Base-by-base conservation (phyloP, 2,797 vertebrate species). In the Octomys mimax region DNA sequence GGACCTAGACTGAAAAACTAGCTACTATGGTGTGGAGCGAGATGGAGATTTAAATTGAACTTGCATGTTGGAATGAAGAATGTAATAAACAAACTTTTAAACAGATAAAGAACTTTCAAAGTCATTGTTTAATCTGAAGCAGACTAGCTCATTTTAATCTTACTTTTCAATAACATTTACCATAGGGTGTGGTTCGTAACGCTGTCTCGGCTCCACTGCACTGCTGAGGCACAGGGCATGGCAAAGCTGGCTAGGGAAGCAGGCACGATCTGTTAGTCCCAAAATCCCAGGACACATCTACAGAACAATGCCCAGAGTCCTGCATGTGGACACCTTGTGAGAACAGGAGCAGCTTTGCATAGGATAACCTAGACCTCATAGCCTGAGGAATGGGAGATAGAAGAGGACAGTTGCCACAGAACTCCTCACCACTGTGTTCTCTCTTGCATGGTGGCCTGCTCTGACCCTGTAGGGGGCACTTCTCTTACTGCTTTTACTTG, bases 81-180 rank as follows among this genome's bases (percentile, higher is more conserved):
- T 66, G 46, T 68, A 61, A 81, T 52, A 73, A 33, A n/a, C 13
- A 92, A 85, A 10, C 75, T 62, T 70, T 75, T 66, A 71, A 88
- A 89, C 4, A 14, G 10, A 92, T 83, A 66, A 88, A 54, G 39
- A 73, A 2, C 11, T 8, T 83, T 3, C 64, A 91, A 46, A n/a
- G 33, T 92, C 70, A 22, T 78, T 92, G 82, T 9, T 91, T 85
- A 90, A 7, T 57, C 92, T 94, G 12, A 33, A 96, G 26, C 31
- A 39, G 1, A 21, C 66, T 3, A 57, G 22, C 13, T 46, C 33
- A 52, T 79, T 91, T 54, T 83, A 36, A 75, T 61, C 46, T 78
- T 61, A 28, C 39, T 89, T 83, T 77, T 86, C 4, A 39, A 13
- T n/a, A 68, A 71, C 5, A 42, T 57, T 5, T 8, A 13, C 75